Evolutionary conservation across 2,797 vertebrate species (phyloP), one percentile per base, ranked within the genome.

Genomic region (Atherinosoma microstoma): DNA sequence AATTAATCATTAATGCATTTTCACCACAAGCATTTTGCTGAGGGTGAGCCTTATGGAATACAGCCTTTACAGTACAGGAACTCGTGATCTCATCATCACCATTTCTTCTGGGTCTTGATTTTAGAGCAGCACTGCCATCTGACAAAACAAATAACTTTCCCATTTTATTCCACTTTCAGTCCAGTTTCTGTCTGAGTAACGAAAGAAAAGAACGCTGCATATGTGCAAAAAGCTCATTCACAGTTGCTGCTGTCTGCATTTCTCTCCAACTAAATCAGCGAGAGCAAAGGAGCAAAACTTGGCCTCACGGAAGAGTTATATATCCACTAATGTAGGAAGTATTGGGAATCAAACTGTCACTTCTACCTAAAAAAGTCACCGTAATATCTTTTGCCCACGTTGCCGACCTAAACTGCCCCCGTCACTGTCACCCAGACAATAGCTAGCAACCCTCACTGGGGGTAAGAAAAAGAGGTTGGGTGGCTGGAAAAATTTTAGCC

Each of bases 101-200:
- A 0, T 38, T 67, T 57, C 18, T 57, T 67, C 24, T 60, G 12
- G 22, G 2, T 24, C 11, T 6, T 45, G 38, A 61, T 29, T 61
- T 42, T 40, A 29, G 38, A 24, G 36, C 22, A 29, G 18, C 9
- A 7, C 15, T 64, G 61, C 20, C 20, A 16, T 34, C 29, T n/a
- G 61, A 53, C 20, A 40, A 67, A 8, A 42, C n/a, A 42, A 29
- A 58, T 57, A 18, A 5, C 36, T 66, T 40, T 56, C n/a, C 32
- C 53, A 54, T 67, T 58, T 45, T 58, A 45, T 58, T 27, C 5
- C 18, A 36, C 35, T 7, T 30, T 58, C 38, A 58, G 66, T 6
- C 20, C 58, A 16, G 15, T 12, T 40, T 40, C 38, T 15, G 11
- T 5, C 5, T 40, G 38, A 12, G 38, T 40, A 40, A 40, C 13